phyloP scores from a whole-genome alignment of 1,140 invertebrate species.

The Drosophila orena region DNA sequence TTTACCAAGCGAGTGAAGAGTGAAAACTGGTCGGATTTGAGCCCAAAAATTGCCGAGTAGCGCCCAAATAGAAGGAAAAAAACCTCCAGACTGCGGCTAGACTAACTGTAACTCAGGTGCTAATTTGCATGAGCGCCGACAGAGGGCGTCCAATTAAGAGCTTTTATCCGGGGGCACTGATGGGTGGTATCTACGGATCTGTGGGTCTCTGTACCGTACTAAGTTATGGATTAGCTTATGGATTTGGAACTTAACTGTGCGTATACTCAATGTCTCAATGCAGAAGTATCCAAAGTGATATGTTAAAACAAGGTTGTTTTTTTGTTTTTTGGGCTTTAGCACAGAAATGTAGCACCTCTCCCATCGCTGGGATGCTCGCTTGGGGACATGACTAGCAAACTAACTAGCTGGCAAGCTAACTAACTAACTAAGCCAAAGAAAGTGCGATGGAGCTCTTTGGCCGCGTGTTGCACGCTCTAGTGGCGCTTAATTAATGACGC shows the following conservation, averaged over 20 bases:
- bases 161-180: not conserved
- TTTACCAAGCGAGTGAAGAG: slow-evolving; percentile 8
- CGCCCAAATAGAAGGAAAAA: not conserved
- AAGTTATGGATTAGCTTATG: too few species aligned
- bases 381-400: slow-evolving; percentile 2
- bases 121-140: slow-evolving; percentile 9
- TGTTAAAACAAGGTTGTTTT: not conserved
- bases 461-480: slow-evolving; percentile 74
- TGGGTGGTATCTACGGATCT: not conserved
- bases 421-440: slow-evolving; percentile 75
- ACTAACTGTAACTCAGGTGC: slow-evolving; percentile 24
- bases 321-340: not conserved
- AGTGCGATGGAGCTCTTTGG: slow-evolving; percentile 44
- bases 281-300: too few species aligned
- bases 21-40: slow-evolving; percentile 22
- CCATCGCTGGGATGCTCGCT: slow-evolving; percentile 3
- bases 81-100: slow-evolving; percentile 13
- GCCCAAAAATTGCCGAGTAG: not conserved
- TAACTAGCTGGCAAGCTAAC: slow-evolving; percentile 14
- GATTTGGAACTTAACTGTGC: too few species aligned
- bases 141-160: not conserved
- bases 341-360: slow-evolving; percentile 8
- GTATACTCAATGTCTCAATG: too few species aligned
- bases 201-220: not conserved
- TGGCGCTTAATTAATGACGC: slow-evolving; percentile 79